Base-by-base conservation (phyloP, 2,888 invertebrate species). In the Polyploca ridens region DNA sequence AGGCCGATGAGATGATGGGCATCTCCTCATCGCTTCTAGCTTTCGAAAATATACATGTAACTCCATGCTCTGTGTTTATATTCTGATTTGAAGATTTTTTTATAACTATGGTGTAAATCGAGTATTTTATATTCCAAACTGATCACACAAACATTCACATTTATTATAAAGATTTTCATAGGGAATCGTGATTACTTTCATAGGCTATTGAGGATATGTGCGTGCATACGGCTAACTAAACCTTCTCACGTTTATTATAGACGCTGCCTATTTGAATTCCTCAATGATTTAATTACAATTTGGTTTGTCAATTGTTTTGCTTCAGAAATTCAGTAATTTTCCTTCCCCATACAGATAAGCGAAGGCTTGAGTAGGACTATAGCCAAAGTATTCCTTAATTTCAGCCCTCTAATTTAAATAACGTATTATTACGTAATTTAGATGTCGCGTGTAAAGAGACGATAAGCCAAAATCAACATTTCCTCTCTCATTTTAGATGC, bases 401-500 rank as follows among this genome's bases (percentile, higher is more conserved):
- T 71, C 66, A 63, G 66, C 67, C 61, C 68, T 69, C 70, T 79
- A 79, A 82, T 79, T 81, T 78, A 78, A 84, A 83, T 81, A 81
- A 78, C 76, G 78, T 81, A 80, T 83, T 83, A 80, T 77, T 75
- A 77, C 75, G 73, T 77, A 77, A 81, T 85, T 83, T 74, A 66
- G 73, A 75, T 79, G 78, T 83, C 70, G 83, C 77, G 79, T 84
- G 84, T 77, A 73, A 78, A 73, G 77, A 72, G 65, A 72, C 74
- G 84, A 84, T 85, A 85, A 84, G 82, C 72, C 69, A 74, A 75
- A 79, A 78, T 78, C 78, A 79, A 79, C 79, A 78, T 77, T 76
- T 74, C 68, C 64, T 61, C 58, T 38, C 71, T 72, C 69, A 71
- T 77, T 74, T 70, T 64, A 66, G 66, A 75, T 77, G 74, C 76